Conservation (phyloP, 2,888 invertebrate genomes). For the Acleris holmiana region DNA sequence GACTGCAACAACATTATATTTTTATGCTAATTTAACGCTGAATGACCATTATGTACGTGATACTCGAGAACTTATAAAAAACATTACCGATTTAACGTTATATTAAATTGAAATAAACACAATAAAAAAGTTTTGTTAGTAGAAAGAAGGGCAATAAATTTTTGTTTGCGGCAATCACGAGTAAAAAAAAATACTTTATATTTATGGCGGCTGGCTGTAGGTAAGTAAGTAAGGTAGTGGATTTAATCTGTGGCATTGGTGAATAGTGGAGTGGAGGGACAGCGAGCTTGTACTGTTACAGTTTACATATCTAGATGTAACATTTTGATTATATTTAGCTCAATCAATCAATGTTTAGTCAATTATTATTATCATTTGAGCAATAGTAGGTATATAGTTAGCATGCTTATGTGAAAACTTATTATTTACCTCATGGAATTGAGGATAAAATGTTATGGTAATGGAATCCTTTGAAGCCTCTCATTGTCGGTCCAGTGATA, state of each 20-base stretch:
- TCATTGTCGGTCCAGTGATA: slow-evolving; percentile 77
- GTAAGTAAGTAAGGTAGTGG: no score
- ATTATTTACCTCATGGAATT: slow-evolving; percentile 26
- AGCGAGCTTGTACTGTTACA: slow-evolving; percentile 24
- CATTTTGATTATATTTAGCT: slow-evolving; percentile 9
- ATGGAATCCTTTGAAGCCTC: slow-evolving; percentile 80
- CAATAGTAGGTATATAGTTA: not conserved
- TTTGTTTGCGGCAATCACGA: slow-evolving; percentile 19
- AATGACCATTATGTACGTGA: not conserved
- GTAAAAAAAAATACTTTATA: not conserved
- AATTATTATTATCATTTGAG: not conserved
- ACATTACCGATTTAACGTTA: no score
- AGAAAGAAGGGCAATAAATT: not conserved
- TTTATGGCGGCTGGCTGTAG: slow-evolving; percentile 15
- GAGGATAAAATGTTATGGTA: slow-evolving; percentile 61
- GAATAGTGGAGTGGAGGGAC: slow-evolving; percentile 16
- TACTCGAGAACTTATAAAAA: no score
- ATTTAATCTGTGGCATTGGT: no score
- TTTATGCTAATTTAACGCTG: not conserved
- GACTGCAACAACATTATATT: not conserved
- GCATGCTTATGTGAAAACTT: slow-evolving; percentile 10
- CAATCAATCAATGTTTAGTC: no score
- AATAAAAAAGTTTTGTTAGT: no score
- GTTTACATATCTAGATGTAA: slow-evolving; percentile 4
- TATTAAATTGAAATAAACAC: no score